Percentiles rank a stretch among this genome's conserved stretches.
Evolutionary conservation across 2,113 vertebrate species (phyloP).

Genomic region (Hiodon tergisus): DNA sequence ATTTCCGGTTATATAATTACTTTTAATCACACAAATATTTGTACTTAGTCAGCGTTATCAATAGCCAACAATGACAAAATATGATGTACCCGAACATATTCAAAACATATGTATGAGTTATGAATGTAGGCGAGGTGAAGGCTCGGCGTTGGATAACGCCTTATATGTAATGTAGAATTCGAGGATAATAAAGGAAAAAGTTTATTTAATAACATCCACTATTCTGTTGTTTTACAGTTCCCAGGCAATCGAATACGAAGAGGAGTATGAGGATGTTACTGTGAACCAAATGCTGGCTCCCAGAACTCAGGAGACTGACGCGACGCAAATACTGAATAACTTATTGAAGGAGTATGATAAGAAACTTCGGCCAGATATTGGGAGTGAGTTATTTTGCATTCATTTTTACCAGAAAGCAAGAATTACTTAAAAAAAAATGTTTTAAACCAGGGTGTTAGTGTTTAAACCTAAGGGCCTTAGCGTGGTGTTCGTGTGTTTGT

Average conservation of each 20-base stretch:
- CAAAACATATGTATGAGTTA: too few relatives aligned
- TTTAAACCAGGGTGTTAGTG: too few relatives aligned
- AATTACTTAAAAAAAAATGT: too few relatives aligned
- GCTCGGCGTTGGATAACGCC: too few relatives aligned
- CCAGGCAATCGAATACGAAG: constrained; percentile 70
- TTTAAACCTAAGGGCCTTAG: neutral
- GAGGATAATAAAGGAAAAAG: too few relatives aligned
- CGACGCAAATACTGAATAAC: constrained; percentile 87
- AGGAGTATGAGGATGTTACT: constrained; percentile 80
- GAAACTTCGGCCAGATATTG: constrained; percentile 90
- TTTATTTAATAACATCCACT: neutral
- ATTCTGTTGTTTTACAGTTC: constrained; percentile 56
- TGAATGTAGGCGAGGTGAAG: too few relatives aligned
- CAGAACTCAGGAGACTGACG: constrained; percentile 77
- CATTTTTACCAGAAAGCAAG: neutral
- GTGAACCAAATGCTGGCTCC: constrained; percentile 83
- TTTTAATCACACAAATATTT: too few relatives aligned
- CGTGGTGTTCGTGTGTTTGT: neutral
- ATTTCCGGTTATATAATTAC: too few relatives aligned
- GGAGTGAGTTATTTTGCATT: constrained; percentile 66
- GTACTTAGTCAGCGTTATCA: too few relatives aligned
- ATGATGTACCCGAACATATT: too few relatives aligned
- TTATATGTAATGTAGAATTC: too few relatives aligned
- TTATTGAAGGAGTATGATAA: constrained; percentile 88
- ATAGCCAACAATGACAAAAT: too few relatives aligned